These are phyloP conservation scores for Orbicella faveolata DNA, from an alignment of 64 coral and sea anemone genomes.

Conservation along the genomic window DNA sequence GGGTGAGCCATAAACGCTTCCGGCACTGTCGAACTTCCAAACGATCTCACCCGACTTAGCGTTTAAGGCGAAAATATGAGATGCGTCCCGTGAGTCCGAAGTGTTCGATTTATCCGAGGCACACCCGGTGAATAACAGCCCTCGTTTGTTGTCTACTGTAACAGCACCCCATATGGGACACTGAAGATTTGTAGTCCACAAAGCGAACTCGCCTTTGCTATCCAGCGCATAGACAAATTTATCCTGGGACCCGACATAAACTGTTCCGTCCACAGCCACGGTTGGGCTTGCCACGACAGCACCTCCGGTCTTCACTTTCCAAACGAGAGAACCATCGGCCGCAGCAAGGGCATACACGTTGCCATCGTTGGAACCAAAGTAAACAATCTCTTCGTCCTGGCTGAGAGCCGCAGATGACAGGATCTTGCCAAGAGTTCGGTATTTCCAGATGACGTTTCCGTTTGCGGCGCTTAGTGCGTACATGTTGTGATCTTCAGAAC, in stretches of 20 bases:
- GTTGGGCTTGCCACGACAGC: conserved; percentile 63
- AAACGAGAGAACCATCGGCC: conserved; percentile 59
- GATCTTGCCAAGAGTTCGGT: conserved; percentile 73
- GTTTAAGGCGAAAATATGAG: conserved; percentile 58
- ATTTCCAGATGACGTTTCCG: conserved; percentile 78
- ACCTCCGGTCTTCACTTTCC: conserved; percentile 50
- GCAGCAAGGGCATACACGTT: conserved; percentile 67
- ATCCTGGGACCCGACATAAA: conserved; percentile 79
- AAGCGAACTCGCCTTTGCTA: conserved; percentile 36
- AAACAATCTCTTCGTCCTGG: conserved; percentile 67
- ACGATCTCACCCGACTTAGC: conserved; percentile 45
- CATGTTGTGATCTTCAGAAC: conserved; percentile 86
- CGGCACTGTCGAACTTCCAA: conserved; percentile 71
- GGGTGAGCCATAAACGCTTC: conserved; percentile 67
- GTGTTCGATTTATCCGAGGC: conserved; percentile 15
- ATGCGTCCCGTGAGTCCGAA: conserved; percentile 30
- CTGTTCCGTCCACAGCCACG: conserved; percentile 32
- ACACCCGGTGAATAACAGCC: conserved; percentile 53
- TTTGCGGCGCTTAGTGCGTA: conserved; percentile 50
- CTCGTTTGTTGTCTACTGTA: conserved; percentile 62
- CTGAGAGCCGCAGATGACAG: conserved; percentile 70
- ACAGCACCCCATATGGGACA: conserved; percentile 66
- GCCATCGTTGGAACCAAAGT: conserved; percentile 80
- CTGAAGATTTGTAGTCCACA: conserved; percentile 63
- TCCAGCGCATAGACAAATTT: conserved; percentile 44